Conservation (phyloP, 2,888 invertebrate genomes). For the Gandaritis pyraliata region DNA sequence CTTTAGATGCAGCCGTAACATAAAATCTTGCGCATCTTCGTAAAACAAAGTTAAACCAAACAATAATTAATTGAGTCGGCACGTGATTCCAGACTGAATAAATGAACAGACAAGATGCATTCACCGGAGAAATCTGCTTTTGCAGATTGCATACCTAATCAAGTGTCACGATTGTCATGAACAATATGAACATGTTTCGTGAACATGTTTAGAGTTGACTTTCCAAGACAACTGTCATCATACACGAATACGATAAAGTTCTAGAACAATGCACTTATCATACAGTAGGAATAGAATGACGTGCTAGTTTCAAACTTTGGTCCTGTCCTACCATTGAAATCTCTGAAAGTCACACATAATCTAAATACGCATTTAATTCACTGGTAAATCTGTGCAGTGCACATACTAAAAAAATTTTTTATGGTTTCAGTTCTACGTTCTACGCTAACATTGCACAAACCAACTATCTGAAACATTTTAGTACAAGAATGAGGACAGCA, state of each 20-base stretch:
- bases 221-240: constrained; percentile 38
- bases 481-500: too few species aligned
- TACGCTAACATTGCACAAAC: too few species aligned
- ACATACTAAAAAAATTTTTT: too few species aligned
- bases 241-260: constrained; percentile 18
- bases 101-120: constrained; percentile 12
- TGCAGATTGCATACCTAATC: constrained; percentile 38
- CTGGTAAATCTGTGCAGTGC: background rate
- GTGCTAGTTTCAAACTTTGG: background rate
- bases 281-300: constrained; percentile 4
- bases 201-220: constrained; percentile 27
- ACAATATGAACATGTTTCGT: constrained; percentile 28
- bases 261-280: constrained; percentile 7
- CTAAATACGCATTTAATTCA: background rate
- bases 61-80: constrained; percentile 20
- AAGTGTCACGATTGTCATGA: constrained; percentile 31
- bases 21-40: background rate
- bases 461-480: too few species aligned
- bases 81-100: constrained; percentile 22
- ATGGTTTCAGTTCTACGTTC: too few species aligned
- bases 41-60: constrained; percentile 5
- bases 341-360: background rate
- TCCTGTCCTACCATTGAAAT: background rate
- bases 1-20: background rate
- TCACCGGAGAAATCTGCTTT: constrained; percentile 29